Evolutionary conservation across 1,140 invertebrate species (phyloP), one percentile per base, ranked within the genome.

Genomic region (Batillaria attramentaria): DNA sequence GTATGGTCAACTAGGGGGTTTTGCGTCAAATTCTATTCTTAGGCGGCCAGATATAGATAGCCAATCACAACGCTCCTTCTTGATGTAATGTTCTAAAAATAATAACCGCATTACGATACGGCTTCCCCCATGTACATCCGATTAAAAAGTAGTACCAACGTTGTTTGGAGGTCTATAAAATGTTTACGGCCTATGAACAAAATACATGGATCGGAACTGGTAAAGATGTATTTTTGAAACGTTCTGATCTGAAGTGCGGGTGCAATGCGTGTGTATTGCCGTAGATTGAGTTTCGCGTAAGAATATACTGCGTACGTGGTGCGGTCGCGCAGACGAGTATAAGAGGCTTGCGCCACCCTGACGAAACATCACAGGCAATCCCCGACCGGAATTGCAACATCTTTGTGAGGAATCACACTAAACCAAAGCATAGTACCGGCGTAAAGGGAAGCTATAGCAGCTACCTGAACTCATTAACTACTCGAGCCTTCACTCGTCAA

Each of bases 51-150:
- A 62, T 62, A 75, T 75, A 75, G 41, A 28, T 28, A 57, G 57
- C 73, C 73, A 75, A 72, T 65, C 46, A 50, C 42, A 77, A 50
- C 16, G 35, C 50, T 72, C 50, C 37, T 20, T 41, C 43, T 72
- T 80, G 79, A 77, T 75, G 79, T 80, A 76, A 80, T 75, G 39
- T 33, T 57, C 79, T 80, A 72, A 77, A 80, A 33, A 54, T 80
- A 80, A 62, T 18, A 6, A 70, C 41, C 57, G 20, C 39, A 46
- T 43, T 33, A 46, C 68, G 50, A 37, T 74, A 50, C n/a, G 28
- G 66, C 39, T 70, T 70, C 68, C 65, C 66, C n/a, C 16, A 1
- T 39, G 8, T 42, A 54, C 54, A 2, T 42, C 50, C 73, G 73
- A 50, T 3, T 24, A 62, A 28, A 0, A 75, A 16, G 16, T 28